Base-by-base conservation (phyloP, 2,888 invertebrate genomes). In the Dicyrtomina minuta region DNA sequence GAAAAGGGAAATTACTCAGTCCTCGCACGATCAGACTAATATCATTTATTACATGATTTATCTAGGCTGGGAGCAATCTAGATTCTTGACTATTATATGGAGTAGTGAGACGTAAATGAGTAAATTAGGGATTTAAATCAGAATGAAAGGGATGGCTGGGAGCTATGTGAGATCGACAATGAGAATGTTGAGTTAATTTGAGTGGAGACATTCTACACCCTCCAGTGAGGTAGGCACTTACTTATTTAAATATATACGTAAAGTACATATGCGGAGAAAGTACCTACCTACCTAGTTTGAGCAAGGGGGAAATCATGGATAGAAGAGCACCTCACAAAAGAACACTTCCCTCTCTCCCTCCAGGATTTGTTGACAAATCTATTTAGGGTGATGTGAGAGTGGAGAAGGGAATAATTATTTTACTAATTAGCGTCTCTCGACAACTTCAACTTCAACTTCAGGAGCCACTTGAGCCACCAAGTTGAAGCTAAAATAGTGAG, bases 341-440 rank as follows among this genome's bases (percentile, higher is more conserved):
- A 20, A 33, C 4, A 33, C 51, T 17, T 51, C 20, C 13, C 22
- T 12, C 51, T 22, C 10, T 51, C 10, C n/a, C n/a, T n/a, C n/a
- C n/a, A 17, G 22, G 22, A 51, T 17, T 51, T 22, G 51, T 20
- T 51, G 20, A 51, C n/a, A 51, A 51, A 24, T 51, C 22, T 51
- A 51, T 51, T 51, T 51, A 24, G n/a, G 20, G 15, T 17, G 49
- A 49, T 3, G 51, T 12, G 33, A 51, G 51, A 20, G 12, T n/a
- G 51, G 10, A 20, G 22, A 51, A 51, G 20, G 22, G 51, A 51
- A 51, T 51, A 20, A 24, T 51, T 51, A 51, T 51, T 51, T 51
- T 51, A 20, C 22, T 51, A 51, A 51, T 51, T 51, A 51, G 51
- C 3, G 22, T 2, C 51, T 51, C 22, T n/a, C 22, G 51, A 10